Conservation (phyloP, 1,140 invertebrate species). For the Drosophila elegans region DNA sequence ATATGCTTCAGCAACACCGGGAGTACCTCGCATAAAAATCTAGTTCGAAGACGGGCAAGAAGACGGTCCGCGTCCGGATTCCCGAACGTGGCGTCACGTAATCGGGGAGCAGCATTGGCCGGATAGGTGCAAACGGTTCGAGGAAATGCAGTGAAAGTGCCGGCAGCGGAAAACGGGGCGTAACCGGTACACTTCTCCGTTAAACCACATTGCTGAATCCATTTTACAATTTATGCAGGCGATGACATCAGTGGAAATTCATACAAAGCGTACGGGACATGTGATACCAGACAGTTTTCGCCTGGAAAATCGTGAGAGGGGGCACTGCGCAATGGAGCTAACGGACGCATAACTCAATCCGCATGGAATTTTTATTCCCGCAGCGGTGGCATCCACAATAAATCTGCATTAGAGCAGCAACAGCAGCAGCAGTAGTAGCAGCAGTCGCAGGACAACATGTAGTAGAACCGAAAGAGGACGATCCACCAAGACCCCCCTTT, state of each 20-base stretch:
- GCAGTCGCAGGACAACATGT: conserved; percentile 32
- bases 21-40: conserved; percentile 28
- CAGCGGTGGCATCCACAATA: conserved; percentile 80
- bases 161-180: conserved; percentile 48
- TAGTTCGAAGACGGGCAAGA: conserved; percentile 16
- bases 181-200: conserved; percentile 21
- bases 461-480: conserved; percentile 2
- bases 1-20: not conserved
- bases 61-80: conserved; percentile 7
- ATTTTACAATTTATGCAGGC: conserved; percentile 47
- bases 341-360: conserved; percentile 83
- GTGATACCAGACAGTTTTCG: conserved; percentile 24
- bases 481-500: conserved; percentile 11
- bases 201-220: conserved; percentile 8
- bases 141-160: conserved; percentile 78
- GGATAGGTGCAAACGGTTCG: conserved; percentile 48
- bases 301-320: not conserved
- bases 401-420: conserved; percentile 73
- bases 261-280: conserved; percentile 30
- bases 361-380: conserved; percentile 83
- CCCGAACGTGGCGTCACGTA: conserved; percentile 61
- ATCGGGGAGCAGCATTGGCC: conserved; percentile 25
- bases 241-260: conserved; percentile 70
- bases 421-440: conserved; percentile 6
- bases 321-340: conserved; percentile 66